Percentiles rank a stretch among this genome's conserved stretches.
Evolutionary conservation across 1,140 invertebrate species (phyloP).

Genomic region (Holotrichia oblita): DNA sequence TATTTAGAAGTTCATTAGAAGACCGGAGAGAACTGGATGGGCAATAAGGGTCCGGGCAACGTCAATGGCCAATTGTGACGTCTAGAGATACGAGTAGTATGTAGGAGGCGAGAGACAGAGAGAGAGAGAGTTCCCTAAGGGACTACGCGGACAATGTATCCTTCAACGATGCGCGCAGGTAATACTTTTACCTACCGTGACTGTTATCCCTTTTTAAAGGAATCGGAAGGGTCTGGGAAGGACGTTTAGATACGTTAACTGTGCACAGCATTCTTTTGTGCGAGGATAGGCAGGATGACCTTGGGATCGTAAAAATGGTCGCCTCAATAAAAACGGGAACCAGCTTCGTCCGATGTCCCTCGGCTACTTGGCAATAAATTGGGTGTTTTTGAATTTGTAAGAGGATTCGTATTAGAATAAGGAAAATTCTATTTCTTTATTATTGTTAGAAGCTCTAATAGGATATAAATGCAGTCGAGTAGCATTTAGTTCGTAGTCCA

Average conservation of each 20-base stretch:
- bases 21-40: neutral
- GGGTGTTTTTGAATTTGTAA: constrained; percentile 4
- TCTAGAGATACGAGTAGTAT: too few relatives aligned
- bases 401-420: neutral
- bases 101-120: neutral
- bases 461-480: too few relatives aligned
- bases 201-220: constrained; percentile 5
- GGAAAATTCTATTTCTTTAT: too few relatives aligned
- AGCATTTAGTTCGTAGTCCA: too few relatives aligned
- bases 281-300: neutral
- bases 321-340: neutral
- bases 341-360: neutral
- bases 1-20: neutral
- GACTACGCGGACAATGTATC: neutral
- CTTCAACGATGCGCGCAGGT: neutral
- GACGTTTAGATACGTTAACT: neutral
- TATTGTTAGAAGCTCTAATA: too few relatives aligned
- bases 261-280: neutral
- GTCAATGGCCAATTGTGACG: constrained; percentile 15
- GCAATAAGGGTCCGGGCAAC: neutral
- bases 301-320: neutral
- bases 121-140: neutral
- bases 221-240: neutral
- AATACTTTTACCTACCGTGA: neutral
- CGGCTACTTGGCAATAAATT: neutral